Percentiles rank a stretch among this genome's conserved stretches.
Conservation (phyloP, 2,113 vertebrate genomes). For the Chaetodon auriga region DNA sequence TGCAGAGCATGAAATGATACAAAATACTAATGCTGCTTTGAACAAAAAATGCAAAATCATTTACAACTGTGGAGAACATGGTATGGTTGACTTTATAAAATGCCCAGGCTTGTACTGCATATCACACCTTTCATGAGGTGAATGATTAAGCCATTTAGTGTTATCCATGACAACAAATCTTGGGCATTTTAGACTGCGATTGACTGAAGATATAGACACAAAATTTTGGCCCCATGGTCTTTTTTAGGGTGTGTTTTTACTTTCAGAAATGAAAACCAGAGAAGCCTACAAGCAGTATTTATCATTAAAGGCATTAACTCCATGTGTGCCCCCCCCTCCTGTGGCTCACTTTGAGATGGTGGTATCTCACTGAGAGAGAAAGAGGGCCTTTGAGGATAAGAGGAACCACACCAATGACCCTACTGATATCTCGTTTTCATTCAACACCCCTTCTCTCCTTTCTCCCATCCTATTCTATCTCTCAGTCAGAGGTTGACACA, state of each 20-base stretch:
- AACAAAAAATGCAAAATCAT: too few relatives aligned
- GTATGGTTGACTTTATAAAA: too few relatives aligned
- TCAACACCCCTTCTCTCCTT: constrained; percentile 38
- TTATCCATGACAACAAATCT: background rate
- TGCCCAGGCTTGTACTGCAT: too few relatives aligned
- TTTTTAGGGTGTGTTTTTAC: constrained; percentile 58
- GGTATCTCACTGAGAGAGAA: constrained; percentile 44
- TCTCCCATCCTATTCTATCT: constrained; percentile 43
- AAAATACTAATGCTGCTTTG: too few relatives aligned
- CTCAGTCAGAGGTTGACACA: constrained; percentile 54
- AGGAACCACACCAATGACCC: constrained; percentile 49
- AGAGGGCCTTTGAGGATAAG: constrained; percentile 38
- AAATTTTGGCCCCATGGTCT: constrained; percentile 28
- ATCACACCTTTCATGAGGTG: background rate
- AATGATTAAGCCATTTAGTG: background rate
- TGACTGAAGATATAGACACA: constrained; percentile 34
- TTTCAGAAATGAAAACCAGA: constrained; percentile 66
- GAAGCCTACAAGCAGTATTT: constrained; percentile 45
- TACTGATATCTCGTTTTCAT: constrained; percentile 35
- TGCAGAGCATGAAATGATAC: too few relatives aligned
- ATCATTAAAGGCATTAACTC: constrained; percentile 59
- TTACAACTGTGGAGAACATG: too few relatives aligned
- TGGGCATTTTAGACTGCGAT: constrained; percentile 1
- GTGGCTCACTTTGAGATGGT: constrained; percentile 47
- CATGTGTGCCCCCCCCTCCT: constrained; percentile 49